Base-by-base conservation (phyloP, 2,797 vertebrate species). In the Oreortyx pictus region DNA sequence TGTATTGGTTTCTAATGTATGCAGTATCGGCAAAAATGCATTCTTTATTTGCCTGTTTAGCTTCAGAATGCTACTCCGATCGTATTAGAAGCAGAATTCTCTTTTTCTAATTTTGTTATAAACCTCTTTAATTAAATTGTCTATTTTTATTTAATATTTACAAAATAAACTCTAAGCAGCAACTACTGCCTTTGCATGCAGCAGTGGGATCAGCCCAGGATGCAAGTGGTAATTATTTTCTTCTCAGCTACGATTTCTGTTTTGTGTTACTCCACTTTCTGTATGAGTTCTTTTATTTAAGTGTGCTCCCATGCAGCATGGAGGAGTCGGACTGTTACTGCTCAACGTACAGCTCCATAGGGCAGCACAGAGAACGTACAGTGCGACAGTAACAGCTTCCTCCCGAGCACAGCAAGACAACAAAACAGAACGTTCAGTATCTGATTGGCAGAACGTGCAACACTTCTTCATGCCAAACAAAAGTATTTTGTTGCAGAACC, bases 201-300 rank as follows among this genome's bases (percentile, higher is more conserved):
- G 54, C 0, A 0, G 14, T 60, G 39, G 46, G 33, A 50, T 78
- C 29, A 59, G 19, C 70, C 43, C 20, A 10, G 70, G 14, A 20
- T 50, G 31, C 35, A 88, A 60, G 14, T 3, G 44, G 20, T 29
- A 39, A 66, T 76, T 56, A 25, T 50, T 86, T 76, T 66, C 1
- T 86, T 88, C 76, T 84, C 43, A 52, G 23, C 11, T 79, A 8
- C 47, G 13, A 22, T 79, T 93, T 39, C 73, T 47, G 50, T 65
- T 89, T 82, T 68, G 39, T 59, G 14, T 57, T 65, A 65, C 27
- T 65, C 33, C 37, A 5, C 49, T 47, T 91, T 91, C 44, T 64
- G 4, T 64, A 74, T 22, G 14, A 41, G 22, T 54, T 83, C 24
- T 77, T 73, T 60, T 68, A 37, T 31, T 83, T 49, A 64, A 83